phyloP scores from a whole-genome alignment of 2,888 invertebrate genomes.

The Hypercompe scribonia region DNA sequence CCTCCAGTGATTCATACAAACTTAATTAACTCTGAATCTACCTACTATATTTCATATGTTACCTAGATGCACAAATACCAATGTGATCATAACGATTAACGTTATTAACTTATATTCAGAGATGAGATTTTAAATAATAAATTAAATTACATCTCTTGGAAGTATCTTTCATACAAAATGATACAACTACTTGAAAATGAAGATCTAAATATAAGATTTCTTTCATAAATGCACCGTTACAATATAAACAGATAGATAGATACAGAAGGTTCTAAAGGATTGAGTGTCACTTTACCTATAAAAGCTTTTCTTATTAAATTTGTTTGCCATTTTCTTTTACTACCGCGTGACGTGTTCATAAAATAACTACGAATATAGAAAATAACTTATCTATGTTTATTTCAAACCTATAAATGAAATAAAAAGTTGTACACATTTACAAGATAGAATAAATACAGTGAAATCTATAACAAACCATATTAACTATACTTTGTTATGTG shows the following conservation, averaged over 20 bases:
- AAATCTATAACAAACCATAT: slow-evolving; percentile 2
- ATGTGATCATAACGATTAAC: neutral
- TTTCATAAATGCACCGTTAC: no score
- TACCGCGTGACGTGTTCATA: neutral
- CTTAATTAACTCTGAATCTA: slow-evolving; percentile 30
- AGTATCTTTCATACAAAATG: neutral
- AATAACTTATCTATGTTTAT: neutral
- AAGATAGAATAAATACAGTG: neutral
- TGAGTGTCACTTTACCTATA: neutral
- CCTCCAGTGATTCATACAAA: slow-evolving; percentile 43
- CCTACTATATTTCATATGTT: slow-evolving; percentile 20
- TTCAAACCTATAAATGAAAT: neutral
- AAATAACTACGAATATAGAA: neutral
- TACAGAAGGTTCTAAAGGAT: neutral
- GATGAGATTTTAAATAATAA: neutral
- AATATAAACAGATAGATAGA: no score
- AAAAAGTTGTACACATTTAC: neutral
- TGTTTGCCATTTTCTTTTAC: no score
- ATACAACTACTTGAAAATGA: neutral
- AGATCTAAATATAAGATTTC: no score
- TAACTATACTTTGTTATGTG: slow-evolving; percentile 39
- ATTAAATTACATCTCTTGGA: neutral
- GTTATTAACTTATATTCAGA: neutral
- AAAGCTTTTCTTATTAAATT: neutral
- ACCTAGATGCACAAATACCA: slow-evolving; percentile 38